Conservation (phyloP, 2,797 vertebrate genomes). For the Phataginus tricuspis region DNA sequence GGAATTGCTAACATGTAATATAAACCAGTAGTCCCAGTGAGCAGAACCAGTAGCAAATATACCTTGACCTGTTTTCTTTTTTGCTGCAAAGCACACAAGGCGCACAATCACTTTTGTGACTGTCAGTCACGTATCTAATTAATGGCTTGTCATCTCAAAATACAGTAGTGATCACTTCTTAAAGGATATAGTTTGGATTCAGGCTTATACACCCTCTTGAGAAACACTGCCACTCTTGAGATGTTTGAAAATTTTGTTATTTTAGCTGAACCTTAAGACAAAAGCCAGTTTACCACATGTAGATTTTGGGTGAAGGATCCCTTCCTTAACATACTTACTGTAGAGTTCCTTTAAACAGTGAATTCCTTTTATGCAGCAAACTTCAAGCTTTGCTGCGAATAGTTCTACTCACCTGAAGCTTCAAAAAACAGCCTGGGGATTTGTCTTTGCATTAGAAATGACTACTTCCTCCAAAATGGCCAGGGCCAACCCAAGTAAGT, state of each 20-base stretch:
- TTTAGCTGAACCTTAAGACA: conserved; percentile 8
- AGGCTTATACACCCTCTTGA: not conserved
- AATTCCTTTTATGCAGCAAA: not conserved
- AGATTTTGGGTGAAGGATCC: not conserved
- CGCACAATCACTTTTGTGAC: not conserved
- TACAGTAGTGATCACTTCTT: not conserved
- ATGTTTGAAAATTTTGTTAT: not conserved
- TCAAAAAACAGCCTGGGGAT: not conserved
- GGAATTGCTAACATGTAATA: not conserved
- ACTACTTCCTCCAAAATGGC: not conserved
- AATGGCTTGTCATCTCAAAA: not conserved
- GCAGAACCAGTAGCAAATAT: not conserved
- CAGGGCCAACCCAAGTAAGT: not conserved
- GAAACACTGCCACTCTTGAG: not conserved
- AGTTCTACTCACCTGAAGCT: not conserved
- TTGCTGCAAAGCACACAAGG: not conserved
- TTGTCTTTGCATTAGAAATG: not conserved
- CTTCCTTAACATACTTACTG: not conserved
- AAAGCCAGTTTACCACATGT: not conserved
- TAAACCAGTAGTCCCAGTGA: not conserved
- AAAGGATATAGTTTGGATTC: not conserved
- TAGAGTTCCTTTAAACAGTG: not conserved
- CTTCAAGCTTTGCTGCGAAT: not conserved
- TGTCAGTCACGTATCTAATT: not conserved
- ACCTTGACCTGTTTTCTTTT: not conserved